phyloP scores from a whole-genome alignment of 2,113 vertebrate genomes.

The Anser cygnoides region DNA sequence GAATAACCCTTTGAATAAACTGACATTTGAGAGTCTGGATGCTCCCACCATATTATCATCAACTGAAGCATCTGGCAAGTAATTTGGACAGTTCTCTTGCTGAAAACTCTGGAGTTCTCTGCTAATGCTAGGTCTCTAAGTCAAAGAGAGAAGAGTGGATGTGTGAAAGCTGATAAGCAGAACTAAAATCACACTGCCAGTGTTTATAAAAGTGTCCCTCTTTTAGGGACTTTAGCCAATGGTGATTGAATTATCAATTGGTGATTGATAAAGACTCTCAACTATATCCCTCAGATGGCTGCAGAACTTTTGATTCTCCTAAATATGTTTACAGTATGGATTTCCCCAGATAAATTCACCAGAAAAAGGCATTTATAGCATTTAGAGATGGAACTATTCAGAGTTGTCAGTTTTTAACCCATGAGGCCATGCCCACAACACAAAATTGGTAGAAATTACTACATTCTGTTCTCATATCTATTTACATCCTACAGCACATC shows the following conservation, averaged over 20 bases:
- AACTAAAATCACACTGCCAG: not conserved
- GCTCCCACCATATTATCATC: not conserved
- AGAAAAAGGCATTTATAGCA: not conserved
- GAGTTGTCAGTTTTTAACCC: not conserved
- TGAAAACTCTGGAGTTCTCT: not conserved
- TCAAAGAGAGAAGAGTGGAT: not conserved
- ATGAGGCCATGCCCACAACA: not conserved
- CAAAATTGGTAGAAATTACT: not conserved
- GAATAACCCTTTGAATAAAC: constrained; percentile 15
- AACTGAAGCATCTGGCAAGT: not conserved
- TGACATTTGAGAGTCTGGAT: not conserved
- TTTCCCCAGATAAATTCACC: not conserved
- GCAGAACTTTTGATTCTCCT: not conserved
- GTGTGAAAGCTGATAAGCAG: not conserved
- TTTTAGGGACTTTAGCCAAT: not conserved
- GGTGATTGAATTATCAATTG: not conserved
- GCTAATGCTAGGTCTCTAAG: not conserved
- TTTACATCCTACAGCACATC: not conserved
- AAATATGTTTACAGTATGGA: not conserved
- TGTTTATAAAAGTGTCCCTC: not conserved
- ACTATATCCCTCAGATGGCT: not conserved
- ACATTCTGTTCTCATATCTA: not conserved
- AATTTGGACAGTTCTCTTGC: not conserved
- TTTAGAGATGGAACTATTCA: not conserved
- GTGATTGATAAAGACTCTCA: not conserved